Base-by-base conservation (phyloP, 2,113 vertebrate species). In the Sylvilagus bachmani region DNA sequence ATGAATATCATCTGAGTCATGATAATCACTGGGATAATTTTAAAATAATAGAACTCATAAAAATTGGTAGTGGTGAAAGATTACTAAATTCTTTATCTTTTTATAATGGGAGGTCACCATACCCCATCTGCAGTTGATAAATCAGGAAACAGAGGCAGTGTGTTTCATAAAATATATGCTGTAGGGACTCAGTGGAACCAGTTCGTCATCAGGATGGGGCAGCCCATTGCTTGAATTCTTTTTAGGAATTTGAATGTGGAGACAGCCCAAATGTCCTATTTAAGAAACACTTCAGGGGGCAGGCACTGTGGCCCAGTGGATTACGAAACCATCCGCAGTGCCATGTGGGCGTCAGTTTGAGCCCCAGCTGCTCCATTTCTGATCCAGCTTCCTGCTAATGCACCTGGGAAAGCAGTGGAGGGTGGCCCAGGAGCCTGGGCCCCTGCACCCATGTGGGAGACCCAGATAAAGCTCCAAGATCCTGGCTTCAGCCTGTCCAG, bases 21-120 rank as follows among this genome's bases (percentile, higher is more conserved):
- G 88, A 81, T 73, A 67, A 89, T 1, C 3, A 66, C 11, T 44
- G 36, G 17, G 77, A 75, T 36, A 79, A 66, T 10, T 73, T 7
- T 49, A 75, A 94, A 90, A 49, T 51, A 81, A 73, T 3, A 78
- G 3, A 92, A 89, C 10, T 70, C 86, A 16, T 33, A 92, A 92
- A 87, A 75, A 51, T 10, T 55, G 53, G 8, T 64, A 12, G n/a
- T 74, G 24, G 5, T 66, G 4, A 55, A 81, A 89, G 74, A 86
- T 31, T 9, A 66, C 31, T 75, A 80, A 87, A 75, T 81, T 69
- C 25, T n/a, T 62, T 66, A 24, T 58, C 16, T 78, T 64, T 86
- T 58, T 31, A 36, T 33, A 55, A 29, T 5, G 80, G n/a, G 2
- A 25, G 44, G 44, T 82, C 19, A 86, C 33, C 19, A 31, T 11